phyloP scores from a whole-genome alignment of 2,888 invertebrate species.

The Melanostoma scalare region DNA sequence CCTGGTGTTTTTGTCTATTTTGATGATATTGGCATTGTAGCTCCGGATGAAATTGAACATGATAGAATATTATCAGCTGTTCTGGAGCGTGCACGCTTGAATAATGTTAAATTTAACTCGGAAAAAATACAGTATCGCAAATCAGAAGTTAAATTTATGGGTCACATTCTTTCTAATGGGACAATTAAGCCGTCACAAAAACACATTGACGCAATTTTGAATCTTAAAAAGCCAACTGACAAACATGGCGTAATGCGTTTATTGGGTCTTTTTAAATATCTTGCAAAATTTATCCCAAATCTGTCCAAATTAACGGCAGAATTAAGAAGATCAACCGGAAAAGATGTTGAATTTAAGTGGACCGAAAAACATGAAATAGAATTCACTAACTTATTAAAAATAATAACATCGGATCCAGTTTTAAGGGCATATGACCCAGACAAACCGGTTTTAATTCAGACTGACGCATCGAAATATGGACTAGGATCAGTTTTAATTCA shows the following conservation, averaged over 20 bases:
- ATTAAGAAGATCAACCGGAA: too few relatives aligned
- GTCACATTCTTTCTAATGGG: constrained; percentile 70
- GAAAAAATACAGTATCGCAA: constrained; percentile 73
- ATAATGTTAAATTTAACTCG: too few relatives aligned
- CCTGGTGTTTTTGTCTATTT: constrained; percentile 77
- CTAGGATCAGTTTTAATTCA: too few relatives aligned
- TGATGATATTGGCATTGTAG: constrained; percentile 77
- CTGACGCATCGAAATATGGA: too few relatives aligned
- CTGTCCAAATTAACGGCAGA: constrained; percentile 52
- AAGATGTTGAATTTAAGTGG: too few relatives aligned
- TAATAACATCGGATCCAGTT: too few relatives aligned
- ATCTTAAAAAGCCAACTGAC: constrained; percentile 28
- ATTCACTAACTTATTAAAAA: too few relatives aligned
- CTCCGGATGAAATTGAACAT: constrained; percentile 56
- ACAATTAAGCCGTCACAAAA: constrained; percentile 61
- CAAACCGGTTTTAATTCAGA: too few relatives aligned
- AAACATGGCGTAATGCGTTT: constrained; percentile 50
- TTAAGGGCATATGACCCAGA: too few relatives aligned
- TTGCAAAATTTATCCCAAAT: constrained; percentile 69
- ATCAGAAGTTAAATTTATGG: constrained; percentile 73
- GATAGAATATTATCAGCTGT: constrained; percentile 50
- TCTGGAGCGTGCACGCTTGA: constrained; percentile 11
- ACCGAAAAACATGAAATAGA: too few relatives aligned
- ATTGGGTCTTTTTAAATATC: constrained; percentile 60
- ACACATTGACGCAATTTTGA: constrained; percentile 57